phyloP scores from a whole-genome alignment of 2,113 vertebrate species.

The Gallinago undulata region DNA sequence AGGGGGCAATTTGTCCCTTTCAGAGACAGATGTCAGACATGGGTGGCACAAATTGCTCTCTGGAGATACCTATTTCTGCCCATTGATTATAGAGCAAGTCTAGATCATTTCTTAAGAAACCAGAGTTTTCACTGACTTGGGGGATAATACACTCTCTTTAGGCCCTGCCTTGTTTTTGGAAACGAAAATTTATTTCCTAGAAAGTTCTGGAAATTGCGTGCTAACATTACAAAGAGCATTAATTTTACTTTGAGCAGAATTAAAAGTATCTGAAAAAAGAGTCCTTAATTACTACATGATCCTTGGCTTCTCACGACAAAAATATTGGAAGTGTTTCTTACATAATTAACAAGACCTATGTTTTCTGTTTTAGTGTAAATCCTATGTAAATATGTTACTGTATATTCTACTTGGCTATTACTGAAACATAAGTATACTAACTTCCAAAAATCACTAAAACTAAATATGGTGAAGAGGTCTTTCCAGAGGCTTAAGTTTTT shows the following conservation, averaged over 20 bases:
- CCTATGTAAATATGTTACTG: background rate
- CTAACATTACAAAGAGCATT: fast-evolving
- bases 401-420: background rate
- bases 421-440: background rate
- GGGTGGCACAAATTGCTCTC: background rate
- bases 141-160: background rate
- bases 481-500: background rate
- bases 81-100: background rate
- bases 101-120: background rate
- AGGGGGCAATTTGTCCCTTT: background rate
- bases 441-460: background rate
- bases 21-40: background rate
- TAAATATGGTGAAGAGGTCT: background rate
- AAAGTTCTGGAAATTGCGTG: background rate
- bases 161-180: background rate
- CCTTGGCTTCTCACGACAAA: background rate
- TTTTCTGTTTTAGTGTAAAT: background rate
- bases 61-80: background rate
- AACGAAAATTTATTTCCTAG: background rate
- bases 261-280: background rate
- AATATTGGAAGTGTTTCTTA: background rate
- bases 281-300: background rate
- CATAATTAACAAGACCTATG: background rate
- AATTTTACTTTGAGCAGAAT: background rate
- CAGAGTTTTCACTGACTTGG: background rate